Evolutionary conservation across 2,888 invertebrate species (phyloP), one percentile per base, ranked within the genome.

Genomic region (Eristalis intricaria): DNA sequence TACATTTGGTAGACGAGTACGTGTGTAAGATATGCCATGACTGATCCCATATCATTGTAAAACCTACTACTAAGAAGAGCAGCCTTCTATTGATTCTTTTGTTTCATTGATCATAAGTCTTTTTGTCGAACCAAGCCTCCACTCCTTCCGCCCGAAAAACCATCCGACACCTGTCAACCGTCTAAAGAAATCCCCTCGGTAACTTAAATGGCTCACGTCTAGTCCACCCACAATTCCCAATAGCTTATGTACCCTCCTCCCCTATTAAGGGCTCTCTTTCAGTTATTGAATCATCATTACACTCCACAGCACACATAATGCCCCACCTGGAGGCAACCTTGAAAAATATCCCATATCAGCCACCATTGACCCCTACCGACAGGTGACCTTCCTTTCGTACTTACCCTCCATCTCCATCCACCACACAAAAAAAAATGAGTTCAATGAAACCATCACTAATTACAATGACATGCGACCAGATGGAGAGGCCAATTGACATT

Each of bases 401-500:
- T 0, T 2, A 8, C 19, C n/a, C 15, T 26, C 26, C 1, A 3
- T 26, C n/a, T 4, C 43, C n/a, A 43, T 43, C 5, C 4, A n/a
- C 4, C 43, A 43, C 43, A 19, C 4, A 2, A 50, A 15, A 43
- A n/a, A 43, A 43, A 43, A 43, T 3, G n/a, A 50, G 50, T 78
- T 75, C 75, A 75, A 83, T 66, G 56, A 70, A 82, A 82, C 69
- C 78, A 58, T 68, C 74, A 86, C 75, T 71, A 69, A 85, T 85
- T 81, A 74, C 74, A 74, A 85, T 40, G 58, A 77, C 76, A 60
- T 85, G 63, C 29, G 85, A 32, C 82, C 74, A 22, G 4, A 61
- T 50, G 32, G 32, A 19, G 50, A 74, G 77, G 77, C 73, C 77
- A 77, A 81, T 77, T 76, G 56, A 61, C 63, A 71, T 50, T 69